Conservation (phyloP, 2,888 invertebrate species). For the Drosophila falleni region DNA sequence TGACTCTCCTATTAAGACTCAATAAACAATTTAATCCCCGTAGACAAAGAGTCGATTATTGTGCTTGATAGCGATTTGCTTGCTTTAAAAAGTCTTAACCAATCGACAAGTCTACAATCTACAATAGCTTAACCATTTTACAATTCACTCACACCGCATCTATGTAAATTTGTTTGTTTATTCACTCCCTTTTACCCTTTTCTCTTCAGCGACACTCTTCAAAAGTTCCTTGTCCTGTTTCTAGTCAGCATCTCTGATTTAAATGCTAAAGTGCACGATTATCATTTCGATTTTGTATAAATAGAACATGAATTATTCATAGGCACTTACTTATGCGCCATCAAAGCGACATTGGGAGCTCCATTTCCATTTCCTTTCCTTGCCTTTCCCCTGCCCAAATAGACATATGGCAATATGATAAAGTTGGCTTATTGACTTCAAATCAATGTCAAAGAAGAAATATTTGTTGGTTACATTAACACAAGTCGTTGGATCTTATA, state of each 20-base stretch:
- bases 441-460: constrained; percentile 44
- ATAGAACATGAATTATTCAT: constrained; percentile 75
- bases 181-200: constrained; percentile 21
- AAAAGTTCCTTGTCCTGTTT: constrained; percentile 2
- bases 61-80: constrained; percentile 7
- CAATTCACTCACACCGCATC: constrained; percentile 30
- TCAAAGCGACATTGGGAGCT: constrained; percentile 73
- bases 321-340: constrained; percentile 76
- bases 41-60: not conserved
- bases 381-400: constrained; percentile 9
- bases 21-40: not conserved
- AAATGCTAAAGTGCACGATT: constrained; percentile 80
- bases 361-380: constrained; percentile 48
- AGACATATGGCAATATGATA: constrained; percentile 65
- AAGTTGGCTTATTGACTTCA: constrained; percentile 68
- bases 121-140: constrained; percentile 24
- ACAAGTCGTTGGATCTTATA: constrained; percentile 58
- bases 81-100: not conserved
- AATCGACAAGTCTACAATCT: constrained; percentile 7
- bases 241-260: constrained; percentile 62
- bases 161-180: constrained; percentile 65
- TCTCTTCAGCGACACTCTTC: not conserved
- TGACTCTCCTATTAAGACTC: not conserved
- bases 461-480: constrained; percentile 60
- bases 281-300: constrained; percentile 81